Conservation (phyloP, 1,140 invertebrate genomes). For the Bombus huntii region DNA sequence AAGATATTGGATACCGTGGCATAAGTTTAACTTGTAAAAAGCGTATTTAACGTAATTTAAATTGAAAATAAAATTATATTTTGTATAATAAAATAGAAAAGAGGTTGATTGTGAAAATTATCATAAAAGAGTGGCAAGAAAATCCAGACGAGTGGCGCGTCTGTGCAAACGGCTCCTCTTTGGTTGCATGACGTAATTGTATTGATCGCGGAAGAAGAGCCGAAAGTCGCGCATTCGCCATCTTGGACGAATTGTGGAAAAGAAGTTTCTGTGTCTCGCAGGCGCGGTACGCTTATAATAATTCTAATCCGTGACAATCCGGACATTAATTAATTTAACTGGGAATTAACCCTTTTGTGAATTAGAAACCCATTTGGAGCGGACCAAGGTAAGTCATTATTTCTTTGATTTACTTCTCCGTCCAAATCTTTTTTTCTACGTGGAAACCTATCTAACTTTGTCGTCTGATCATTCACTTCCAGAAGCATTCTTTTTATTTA, state of each 20-base stretch:
- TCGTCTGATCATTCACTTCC: slow-evolving; percentile 17
- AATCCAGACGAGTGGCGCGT: slow-evolving; percentile 66
- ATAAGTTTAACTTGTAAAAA: slow-evolving; percentile 27
- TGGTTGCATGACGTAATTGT: slow-evolving; percentile 84
- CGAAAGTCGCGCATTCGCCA: slow-evolving; percentile 82
- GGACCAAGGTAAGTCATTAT: slow-evolving; percentile 85
- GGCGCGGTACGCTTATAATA: slow-evolving; percentile 74
- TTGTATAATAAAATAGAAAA: slow-evolving; percentile 5
- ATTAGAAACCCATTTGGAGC: slow-evolving; percentile 86
- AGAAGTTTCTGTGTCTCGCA: slow-evolving; percentile 78
- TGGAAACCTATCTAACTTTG: slow-evolving; percentile 59
- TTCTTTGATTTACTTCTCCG: slow-evolving; percentile 61
- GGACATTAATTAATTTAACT: slow-evolving; percentile 81
- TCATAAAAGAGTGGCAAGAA: slow-evolving; percentile 49
- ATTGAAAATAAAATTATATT: slow-evolving; percentile 15
- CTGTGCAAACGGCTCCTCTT: slow-evolving; percentile 71
- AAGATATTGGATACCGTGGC: slow-evolving; percentile 8
- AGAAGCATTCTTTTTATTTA: not conserved
- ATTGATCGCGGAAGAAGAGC: slow-evolving; percentile 84
- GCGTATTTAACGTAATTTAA: slow-evolving; percentile 12
- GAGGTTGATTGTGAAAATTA: slow-evolving; percentile 5
- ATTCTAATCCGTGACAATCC: slow-evolving; percentile 84
- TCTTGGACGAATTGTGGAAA: slow-evolving; percentile 83
- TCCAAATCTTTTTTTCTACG: slow-evolving; percentile 52
- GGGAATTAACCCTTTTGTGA: slow-evolving; percentile 85